Base-by-base conservation (phyloP, 2,888 invertebrate species). In the Argyresthia goedartella region DNA sequence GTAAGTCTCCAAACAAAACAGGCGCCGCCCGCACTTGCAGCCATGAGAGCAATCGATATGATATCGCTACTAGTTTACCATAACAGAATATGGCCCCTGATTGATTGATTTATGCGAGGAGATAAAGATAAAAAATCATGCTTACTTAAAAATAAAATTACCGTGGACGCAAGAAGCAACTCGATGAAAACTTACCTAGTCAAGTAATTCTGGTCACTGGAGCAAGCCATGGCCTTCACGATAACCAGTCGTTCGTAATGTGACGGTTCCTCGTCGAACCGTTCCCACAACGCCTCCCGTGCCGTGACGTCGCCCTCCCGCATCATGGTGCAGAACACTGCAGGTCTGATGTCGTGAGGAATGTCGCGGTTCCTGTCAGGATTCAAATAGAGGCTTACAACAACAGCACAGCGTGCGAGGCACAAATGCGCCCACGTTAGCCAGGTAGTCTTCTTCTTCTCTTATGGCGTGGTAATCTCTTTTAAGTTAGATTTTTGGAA, bases 281-380 rank as follows among this genome's bases (percentile, higher is more conserved):
- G 84, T 2, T 88, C 74, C 84, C 91, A 89, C 7, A 92, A 87
- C 56, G 93, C 94, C 25, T 91, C 81, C 89, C 93, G 93, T 57
- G 91, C 92, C 0, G 86, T 82, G 80, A 44, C 81, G 59, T 90
- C 91, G 0, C 94, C 95, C 55, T 90, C 88, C 14, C 88, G 85
- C 0, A 94, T 89, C 53, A 92, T 94, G 0, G 92, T 90, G 66
- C 95, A 95, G 69, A 93, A 95, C 0, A 95, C 92, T 0, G 92
- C 90, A 1, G 86, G 75, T 54, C 90, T 85, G 41, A 92, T 71
- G 57, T 92, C 85, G 16, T 64, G 60, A 0, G 85, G 82, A 11
- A 85, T 85, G 42, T 71, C 60, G 0, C 81, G 78, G 53, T 85
- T 85, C 1, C 85, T 84, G 60, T 25, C 6, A 1, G 41, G 25